Base-by-base conservation (phyloP, 2,888 invertebrate species). In the Teinopalpus imperialis region DNA sequence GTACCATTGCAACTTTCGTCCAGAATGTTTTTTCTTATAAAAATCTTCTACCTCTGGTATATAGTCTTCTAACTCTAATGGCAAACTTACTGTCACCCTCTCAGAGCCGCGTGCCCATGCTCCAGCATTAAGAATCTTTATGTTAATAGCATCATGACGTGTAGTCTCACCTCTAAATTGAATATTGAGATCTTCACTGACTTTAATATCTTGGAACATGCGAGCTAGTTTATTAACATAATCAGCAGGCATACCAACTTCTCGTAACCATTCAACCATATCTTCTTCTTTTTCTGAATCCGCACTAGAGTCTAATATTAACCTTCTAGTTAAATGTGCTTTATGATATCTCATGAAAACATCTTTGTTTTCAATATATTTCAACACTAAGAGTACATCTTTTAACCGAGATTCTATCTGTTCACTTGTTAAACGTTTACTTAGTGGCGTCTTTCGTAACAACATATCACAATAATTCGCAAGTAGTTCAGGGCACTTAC, bases 391-490 rank as follows among this genome's bases (percentile, higher is more conserved):
- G 54, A 99, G 87, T 60, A 99, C 98, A 90, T 99, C 97, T 72
- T 92, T 94, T 51, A 99, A 90, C 67, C 98, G 94, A 51, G 92
- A 93, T 85, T 99, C 99, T 59, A 99, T 98, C 88, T 99, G 97
- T 74, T 99, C 99, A 53, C 95, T 96, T 9, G 98, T 98, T 51
- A 99, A 92, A 61, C 97, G 94, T 87, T 98, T 98, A 82, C 98
- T 98, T 53, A 99, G 89, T 14, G 98, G 97, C 41, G 98, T 99
- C 74, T 98, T 96, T 60, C 99, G 91, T 64, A 99, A 90, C 66
- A 99, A 90, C 96, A 99, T 97, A 93, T 99, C 99, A 93, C 99
- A 99, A 91, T 98, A 99, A 85, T 99, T 99, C 42, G 99, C 99
- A 63, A 99, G 90, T 49, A 99, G 91, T 83, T 99, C 99, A 0